Evolutionary conservation across 2,888 invertebrate species (phyloP), one percentile per base, ranked within the genome.

Genomic region (Pseudococcus longispinus): DNA sequence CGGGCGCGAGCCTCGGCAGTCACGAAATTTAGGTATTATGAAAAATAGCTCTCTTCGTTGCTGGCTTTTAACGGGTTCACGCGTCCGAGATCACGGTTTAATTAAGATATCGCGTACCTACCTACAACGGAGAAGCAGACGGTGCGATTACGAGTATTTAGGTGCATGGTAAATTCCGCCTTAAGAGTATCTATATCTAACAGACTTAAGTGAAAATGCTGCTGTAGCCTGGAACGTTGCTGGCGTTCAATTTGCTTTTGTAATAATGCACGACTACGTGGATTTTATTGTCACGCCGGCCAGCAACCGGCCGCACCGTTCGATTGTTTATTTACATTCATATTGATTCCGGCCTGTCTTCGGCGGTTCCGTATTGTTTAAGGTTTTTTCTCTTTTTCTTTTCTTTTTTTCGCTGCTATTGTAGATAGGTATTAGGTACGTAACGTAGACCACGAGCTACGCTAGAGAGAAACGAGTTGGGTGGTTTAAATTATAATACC

Each of bases 281-380:
- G 74, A 74, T 74, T 74, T 32, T 74, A 74, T 74, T 74, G 74
- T 74, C 74, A 74, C 74, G 74, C 74, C 70, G 70, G n/a, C n/a
- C n/a, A n/a, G n/a, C n/a, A n/a, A n/a, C n/a, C n/a, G n/a, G 37
- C 29, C 29, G 44, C 37, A 37, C 44, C 51, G 51, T 29, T 32
- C 74, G n/a, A 74, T 37, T n/a, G 74, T 74, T 18, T 29, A 32
- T 32, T 65, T 74, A 32, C 74, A 74, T 74, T 74, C 74, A 74
- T 74, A 74, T 74, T 74, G 74, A 74, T 74, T 74, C 74, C 9
- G n/a, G 74, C 32, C 26, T 74, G 74, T 74, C 74, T 23, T 74
- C 74, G 32, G 37, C 37, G 74, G 18, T 29, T 74, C n/a, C 74
- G 74, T 65, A 65, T 65, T 65, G 65, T 74, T 74, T 74, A 51